Conservation (phyloP, 2,797 vertebrate genomes). For the Schizopygopsis pylzovi region DNA sequence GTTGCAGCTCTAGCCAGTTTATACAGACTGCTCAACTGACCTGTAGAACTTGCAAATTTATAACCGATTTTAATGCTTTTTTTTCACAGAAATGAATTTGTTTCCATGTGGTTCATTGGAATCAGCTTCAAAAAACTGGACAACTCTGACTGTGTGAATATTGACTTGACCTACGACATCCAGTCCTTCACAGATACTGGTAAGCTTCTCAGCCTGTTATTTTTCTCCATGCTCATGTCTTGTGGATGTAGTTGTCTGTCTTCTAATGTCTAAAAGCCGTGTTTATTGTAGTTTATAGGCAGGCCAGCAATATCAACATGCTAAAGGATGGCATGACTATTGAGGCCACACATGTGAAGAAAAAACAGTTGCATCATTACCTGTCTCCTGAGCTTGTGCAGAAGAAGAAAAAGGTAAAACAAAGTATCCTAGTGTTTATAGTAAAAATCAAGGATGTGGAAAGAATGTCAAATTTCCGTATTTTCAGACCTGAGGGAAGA, state of each 20-base stretch:
- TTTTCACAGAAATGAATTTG: slow-evolving; percentile 81
- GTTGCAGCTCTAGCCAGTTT: too few relatives aligned
- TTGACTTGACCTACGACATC: slow-evolving; percentile 95
- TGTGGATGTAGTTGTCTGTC: not conserved
- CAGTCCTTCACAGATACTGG: slow-evolving; percentile 97
- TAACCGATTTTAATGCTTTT: not conserved
- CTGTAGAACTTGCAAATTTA: too few relatives aligned
- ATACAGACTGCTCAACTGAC: not conserved
- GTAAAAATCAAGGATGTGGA: too few relatives aligned
- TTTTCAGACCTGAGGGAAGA: too few relatives aligned
- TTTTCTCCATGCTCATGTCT: not conserved
- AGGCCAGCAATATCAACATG: slow-evolving; percentile 94
- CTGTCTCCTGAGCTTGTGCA: slow-evolving; percentile 91
- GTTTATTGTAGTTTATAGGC: slow-evolving; percentile 87
- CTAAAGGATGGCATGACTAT: slow-evolving; percentile 97
- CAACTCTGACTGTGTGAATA: slow-evolving; percentile 91
- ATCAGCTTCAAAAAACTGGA: slow-evolving; percentile 95
- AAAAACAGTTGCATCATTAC: slow-evolving; percentile 93
- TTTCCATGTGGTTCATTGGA: slow-evolving; percentile 98
- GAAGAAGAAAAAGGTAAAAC: slow-evolving; percentile 90
- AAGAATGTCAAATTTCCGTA: too few relatives aligned
- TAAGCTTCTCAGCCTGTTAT: slow-evolving; percentile 62
- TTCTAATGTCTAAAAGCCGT: not conserved
- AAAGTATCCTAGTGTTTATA: not conserved
- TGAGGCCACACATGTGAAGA: slow-evolving; percentile 94